Base-by-base conservation (phyloP, 2,888 invertebrate genomes). In the Acheta domesticus region DNA sequence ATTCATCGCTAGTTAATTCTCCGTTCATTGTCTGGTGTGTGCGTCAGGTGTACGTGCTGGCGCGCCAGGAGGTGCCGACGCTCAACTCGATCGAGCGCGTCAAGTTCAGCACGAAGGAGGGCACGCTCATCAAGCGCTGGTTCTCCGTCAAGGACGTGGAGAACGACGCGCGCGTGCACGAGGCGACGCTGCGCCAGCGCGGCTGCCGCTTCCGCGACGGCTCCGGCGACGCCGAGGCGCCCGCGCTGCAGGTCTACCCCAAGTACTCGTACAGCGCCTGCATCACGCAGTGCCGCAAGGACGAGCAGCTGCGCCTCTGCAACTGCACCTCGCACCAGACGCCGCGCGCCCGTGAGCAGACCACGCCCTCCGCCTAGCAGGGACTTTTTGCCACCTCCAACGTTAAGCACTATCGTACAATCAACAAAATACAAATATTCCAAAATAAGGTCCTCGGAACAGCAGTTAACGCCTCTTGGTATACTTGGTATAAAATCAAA, bases 181-280 rank as follows among this genome's bases (percentile, higher is more conserved):
- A 91, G 93, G 0, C 94, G 94, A 84, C 90, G 90, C 0, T 91
- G 19, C 85, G 88, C 12, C 92, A 93, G 84, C 89, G 94, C 12
- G 91, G 91, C 77, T 94, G 94, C 84, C 91, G 92, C 14, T 94
- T 93, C 84, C 87, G 89, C 76, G 87, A 91, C 80, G 94, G 94
- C 86, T 92, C 91, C 79, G 36, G 36, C 36, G 36, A 36, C 36
- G 36, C 0, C 8, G 8, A 8, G 8, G 36, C 36, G 36, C 36
- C 5, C 36, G 86, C 89, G 77, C 16, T 81, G 19, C 19, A 20
- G 5, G 74, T 78, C 2, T 81, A 76, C 78, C 36, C 49, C n/a
- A 74, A 77, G 79, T 81, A 81, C 78, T 76, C 77, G 3, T 93
- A 92, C 85, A 93, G 92, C 83, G 91, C 93, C 0, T 94, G 94